Evolutionary conservation across 1,140 invertebrate species (phyloP).

Genomic region (Lordiphosa stackelbergi): DNA sequence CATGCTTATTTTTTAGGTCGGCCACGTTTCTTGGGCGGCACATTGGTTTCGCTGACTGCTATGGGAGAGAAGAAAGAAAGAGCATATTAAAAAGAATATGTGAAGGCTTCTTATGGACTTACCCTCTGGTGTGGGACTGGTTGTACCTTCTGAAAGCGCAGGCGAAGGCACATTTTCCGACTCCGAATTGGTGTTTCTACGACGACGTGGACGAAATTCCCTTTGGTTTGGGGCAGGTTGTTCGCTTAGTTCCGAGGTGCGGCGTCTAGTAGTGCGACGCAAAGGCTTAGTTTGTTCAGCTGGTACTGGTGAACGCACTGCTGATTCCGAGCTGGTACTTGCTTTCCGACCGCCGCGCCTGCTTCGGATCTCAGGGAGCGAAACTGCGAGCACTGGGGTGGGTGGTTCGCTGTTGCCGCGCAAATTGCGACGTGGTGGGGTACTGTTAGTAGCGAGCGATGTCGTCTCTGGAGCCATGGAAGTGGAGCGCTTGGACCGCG

Average conservation of each 20-base stretch:
- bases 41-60: slow-evolving; percentile 19
- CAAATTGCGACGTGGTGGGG: background rate
- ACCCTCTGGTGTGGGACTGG: slow-evolving; percentile 12
- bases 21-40: slow-evolving; percentile 47
- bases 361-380: background rate
- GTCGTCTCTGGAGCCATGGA: background rate
- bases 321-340: background rate
- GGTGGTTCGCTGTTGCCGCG: slow-evolving; percentile 41
- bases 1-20: slow-evolving; percentile 12
- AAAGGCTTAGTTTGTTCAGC: background rate
- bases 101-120: background rate
- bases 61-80: background rate
- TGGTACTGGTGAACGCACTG: background rate
- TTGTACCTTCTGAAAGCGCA: background rate
- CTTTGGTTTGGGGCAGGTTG: background rate
- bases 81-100: background rate
- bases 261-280: slow-evolving; percentile 7
- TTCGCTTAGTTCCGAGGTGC: background rate
- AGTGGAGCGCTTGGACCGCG: background rate
- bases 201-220: slow-evolving; percentile 5
- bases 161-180: background rate
- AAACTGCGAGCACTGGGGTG: background rate
- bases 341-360: slow-evolving; percentile 1
- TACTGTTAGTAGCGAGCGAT: background rate
- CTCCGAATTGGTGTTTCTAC: background rate